These are phyloP conservation scores for Mirza zaza DNA, from an alignment of 2,113 vertebrate species.

Conservation along the genomic window DNA sequence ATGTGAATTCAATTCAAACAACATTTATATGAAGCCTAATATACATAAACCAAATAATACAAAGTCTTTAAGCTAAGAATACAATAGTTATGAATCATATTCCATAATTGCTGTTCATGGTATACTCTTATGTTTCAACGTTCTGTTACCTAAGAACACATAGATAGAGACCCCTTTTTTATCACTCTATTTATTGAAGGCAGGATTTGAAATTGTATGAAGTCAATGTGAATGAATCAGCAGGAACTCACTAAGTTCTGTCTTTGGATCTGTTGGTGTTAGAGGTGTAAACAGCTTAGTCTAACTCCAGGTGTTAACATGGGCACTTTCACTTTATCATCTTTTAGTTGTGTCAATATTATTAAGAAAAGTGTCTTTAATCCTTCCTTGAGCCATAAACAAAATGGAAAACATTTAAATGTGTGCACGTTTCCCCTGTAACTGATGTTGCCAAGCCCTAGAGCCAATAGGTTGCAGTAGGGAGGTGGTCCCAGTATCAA, in stretches of 20 bases:
- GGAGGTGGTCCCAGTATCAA: no score
- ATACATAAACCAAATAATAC: neutral
- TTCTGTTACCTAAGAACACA: neutral
- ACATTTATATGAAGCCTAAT: neutral
- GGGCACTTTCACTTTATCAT: neutral
- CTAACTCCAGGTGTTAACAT: neutral
- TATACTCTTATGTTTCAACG: neutral
- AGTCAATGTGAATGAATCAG: neutral
- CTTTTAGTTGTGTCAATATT: neutral
- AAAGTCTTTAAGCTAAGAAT: neutral
- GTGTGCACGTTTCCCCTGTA: neutral
- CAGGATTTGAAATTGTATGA: neutral
- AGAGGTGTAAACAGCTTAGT: neutral
- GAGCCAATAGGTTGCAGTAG: neutral
- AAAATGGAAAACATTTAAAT: neutral
- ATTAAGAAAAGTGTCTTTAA: neutral
- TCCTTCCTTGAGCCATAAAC: neutral
- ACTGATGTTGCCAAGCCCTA: neutral
- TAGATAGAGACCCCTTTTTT: neutral
- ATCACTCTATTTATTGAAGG: neutral
- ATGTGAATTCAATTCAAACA: neutral
- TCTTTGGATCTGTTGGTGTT: neutral
- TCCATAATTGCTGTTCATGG: neutral
- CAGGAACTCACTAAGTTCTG: neutral
- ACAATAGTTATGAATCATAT: neutral